Percentiles rank a stretch among this genome's conserved stretches.
phyloP scores from a whole-genome alignment of 2,113 vertebrate species.

The Anarhynchus alexandrinus region DNA sequence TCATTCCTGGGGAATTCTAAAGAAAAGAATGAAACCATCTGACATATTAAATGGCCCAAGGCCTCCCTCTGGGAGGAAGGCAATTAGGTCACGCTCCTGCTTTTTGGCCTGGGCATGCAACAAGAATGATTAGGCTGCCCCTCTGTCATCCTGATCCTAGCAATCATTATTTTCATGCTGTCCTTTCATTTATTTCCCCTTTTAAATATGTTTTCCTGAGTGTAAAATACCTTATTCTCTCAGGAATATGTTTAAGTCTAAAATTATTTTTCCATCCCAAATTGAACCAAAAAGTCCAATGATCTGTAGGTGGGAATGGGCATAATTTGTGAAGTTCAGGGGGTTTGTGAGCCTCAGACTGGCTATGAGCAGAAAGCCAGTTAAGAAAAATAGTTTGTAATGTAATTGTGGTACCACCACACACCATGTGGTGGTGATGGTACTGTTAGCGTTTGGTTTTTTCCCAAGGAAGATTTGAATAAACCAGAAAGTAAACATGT shows the following conservation, averaged over 20 bases:
- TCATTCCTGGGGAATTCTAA: background rate
- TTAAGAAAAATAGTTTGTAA: background rate
- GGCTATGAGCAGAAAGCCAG: background rate
- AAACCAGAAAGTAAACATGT: slow-evolving; percentile 39
- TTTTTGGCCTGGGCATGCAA: background rate
- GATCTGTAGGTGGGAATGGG: background rate
- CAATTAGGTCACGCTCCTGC: background rate
- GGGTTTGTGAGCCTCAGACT: background rate
- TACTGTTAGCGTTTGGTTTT: background rate
- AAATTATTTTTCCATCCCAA: background rate
- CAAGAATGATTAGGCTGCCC: background rate
- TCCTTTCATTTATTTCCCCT: background rate
- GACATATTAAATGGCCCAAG: background rate
- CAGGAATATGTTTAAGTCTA: background rate
- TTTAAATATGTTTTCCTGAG: background rate
- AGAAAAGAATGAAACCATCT: background rate
- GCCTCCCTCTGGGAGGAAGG: background rate
- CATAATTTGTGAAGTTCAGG: background rate
- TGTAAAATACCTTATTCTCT: background rate
- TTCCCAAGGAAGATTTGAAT: background rate
- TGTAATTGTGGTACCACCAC: background rate
- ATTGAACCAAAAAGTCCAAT: background rate
- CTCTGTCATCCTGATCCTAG: background rate
- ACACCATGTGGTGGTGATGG: background rate
- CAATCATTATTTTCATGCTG: background rate